Conservation (phyloP, 2,888 invertebrate genomes). For the Schizaphis graminum region DNA sequence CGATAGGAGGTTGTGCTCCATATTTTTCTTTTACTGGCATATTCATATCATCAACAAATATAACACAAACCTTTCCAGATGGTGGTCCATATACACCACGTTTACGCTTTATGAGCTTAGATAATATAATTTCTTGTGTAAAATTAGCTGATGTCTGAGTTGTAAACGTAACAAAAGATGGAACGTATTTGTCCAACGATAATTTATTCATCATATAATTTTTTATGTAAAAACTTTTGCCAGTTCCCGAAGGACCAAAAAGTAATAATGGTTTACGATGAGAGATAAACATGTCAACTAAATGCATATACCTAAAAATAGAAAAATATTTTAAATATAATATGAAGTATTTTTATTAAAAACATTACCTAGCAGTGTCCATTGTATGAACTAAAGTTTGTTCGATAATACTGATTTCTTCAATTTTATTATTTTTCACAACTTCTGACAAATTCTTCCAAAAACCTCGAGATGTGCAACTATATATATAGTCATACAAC, state of each 20-base stretch:
- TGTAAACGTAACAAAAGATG: conserved; percentile 86
- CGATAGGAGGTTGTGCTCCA: conserved; percentile 89
- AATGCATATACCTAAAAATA: conserved; percentile 77
- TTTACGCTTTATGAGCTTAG: conserved; percentile 79
- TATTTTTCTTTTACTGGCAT: conserved; percentile 88
- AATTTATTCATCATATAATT: conserved; percentile 80
- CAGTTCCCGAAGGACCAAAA: conserved; percentile 88
- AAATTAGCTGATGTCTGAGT: conserved; percentile 86
- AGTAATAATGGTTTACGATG: conserved; percentile 79
- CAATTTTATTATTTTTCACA: conserved; percentile 77
- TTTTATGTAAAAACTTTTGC: conserved; percentile 87
- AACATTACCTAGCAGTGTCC: conserved; percentile 77
- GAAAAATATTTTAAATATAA: not conserved
- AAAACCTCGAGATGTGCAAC: conserved; percentile 84
- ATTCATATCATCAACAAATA: conserved; percentile 91
- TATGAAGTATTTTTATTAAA: not conserved
- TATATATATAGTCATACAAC: conserved; percentile 85
- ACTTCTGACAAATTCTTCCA: conserved; percentile 91
- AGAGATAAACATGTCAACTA: conserved; percentile 83
- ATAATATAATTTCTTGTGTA: conserved; percentile 83
- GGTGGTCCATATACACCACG: conserved; percentile 84
- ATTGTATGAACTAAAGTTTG: conserved; percentile 86
- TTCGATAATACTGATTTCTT: conserved; percentile 71
- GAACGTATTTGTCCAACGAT: conserved; percentile 79
- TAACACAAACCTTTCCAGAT: conserved; percentile 79